These are phyloP conservation scores for Mionectes olivaceus DNA, from an alignment of 2,797 vertebrate genomes.

Conservation along the genomic window DNA sequence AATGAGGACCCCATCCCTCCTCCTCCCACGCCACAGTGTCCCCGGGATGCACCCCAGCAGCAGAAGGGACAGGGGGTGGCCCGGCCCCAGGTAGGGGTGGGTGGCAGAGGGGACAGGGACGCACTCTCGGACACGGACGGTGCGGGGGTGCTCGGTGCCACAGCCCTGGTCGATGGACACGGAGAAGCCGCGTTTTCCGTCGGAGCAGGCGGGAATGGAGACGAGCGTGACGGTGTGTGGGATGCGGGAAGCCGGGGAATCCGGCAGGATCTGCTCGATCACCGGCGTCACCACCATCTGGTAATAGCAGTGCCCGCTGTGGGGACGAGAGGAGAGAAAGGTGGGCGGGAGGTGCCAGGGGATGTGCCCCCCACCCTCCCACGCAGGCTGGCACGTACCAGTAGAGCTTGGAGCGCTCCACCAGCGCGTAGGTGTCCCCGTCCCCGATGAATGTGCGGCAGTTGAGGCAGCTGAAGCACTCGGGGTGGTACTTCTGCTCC, in stretches of 20 bases:
- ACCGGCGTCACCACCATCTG: slow-evolving; percentile 92
- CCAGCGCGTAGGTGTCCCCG: slow-evolving; percentile 95
- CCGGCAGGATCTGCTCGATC: slow-evolving; percentile 85
- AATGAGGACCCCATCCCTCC: background rate
- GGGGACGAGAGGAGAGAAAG: background rate
- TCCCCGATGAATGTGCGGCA: slow-evolving; percentile 93
- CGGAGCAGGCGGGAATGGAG: slow-evolving; percentile 90
- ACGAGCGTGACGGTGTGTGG: slow-evolving; percentile 97
- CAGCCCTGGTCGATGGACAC: slow-evolving; percentile 90
- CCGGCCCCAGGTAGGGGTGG: rapidly evolving
- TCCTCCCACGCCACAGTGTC: background rate
- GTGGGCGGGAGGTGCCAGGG: background rate
- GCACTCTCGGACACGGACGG: slow-evolving; percentile 93
- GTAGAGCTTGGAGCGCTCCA: slow-evolving; percentile 97
- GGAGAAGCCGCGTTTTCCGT: slow-evolving; percentile 91
- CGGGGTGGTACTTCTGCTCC: slow-evolving; percentile 97
- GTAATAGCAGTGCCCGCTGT: slow-evolving; percentile 94
- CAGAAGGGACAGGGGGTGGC: rapidly evolving
- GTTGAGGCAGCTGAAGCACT: slow-evolving; percentile 95
- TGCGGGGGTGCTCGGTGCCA: slow-evolving; percentile 84
- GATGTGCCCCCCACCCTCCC: rapidly evolving
- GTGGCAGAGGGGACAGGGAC: slow-evolving; percentile 60
- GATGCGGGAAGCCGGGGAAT: slow-evolving; percentile 89
- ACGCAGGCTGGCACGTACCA: slow-evolving; percentile 81
- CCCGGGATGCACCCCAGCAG: background rate